phyloP scores from a whole-genome alignment of 2,113 vertebrate species.

The Pelecanoides urinatrix region DNA sequence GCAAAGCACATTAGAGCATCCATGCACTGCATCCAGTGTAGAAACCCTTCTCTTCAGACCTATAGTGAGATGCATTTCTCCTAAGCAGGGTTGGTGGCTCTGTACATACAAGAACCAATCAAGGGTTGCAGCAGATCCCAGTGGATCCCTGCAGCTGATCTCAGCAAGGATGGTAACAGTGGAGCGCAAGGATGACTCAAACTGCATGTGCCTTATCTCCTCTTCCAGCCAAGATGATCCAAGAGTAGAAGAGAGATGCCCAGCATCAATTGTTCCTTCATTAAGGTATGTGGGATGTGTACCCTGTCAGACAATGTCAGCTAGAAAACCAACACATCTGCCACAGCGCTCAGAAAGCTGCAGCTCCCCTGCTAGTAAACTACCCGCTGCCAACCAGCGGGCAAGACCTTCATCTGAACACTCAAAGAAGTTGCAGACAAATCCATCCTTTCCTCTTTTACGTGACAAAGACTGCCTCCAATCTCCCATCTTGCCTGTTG shows the following conservation, averaged over 20 bases:
- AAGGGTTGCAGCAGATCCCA: neutral
- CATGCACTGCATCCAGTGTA: neutral
- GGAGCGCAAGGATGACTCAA: neutral
- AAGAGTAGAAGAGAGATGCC: neutral
- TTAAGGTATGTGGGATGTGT: neutral
- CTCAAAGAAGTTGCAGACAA: neutral
- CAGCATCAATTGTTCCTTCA: neutral
- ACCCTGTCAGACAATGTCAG: fast-evolving
- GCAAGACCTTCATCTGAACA: neutral
- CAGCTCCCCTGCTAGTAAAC: neutral
- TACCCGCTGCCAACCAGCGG: fast-evolving
- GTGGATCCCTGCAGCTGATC: neutral
- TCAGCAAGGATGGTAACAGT: neutral
- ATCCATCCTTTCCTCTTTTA: neutral
- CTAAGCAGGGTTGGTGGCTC: neutral
- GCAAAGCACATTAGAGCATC: neutral
- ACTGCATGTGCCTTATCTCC: neutral
- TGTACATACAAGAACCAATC: neutral
- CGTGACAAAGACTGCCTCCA: neutral
- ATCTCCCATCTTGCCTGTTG: neutral
- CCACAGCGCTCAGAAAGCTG: neutral
- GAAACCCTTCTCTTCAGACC: neutral
- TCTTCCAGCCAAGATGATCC: neutral
- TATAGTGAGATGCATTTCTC: neutral
- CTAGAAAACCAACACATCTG: neutral